Conservation (phyloP, 2,888 invertebrate species). For the Acanthosepion lycidas region DNA sequence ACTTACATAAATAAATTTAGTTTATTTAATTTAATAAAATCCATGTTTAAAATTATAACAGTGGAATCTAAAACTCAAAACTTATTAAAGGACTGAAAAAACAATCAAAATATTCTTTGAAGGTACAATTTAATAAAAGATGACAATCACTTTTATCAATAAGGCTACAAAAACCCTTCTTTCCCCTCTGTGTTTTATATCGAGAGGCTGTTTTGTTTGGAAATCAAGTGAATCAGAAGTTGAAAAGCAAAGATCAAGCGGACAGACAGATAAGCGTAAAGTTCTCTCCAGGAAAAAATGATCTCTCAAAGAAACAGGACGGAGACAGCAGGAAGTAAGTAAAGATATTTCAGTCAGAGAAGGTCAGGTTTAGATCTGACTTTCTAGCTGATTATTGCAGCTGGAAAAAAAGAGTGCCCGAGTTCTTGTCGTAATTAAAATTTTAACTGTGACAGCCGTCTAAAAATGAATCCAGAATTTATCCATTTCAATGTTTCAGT, state of each 20-base stretch:
- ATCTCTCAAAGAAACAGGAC: background rate
- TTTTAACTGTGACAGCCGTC: no score
- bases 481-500: no score
- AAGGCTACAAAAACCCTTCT: background rate
- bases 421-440: background rate
- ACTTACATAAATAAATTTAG: no score
- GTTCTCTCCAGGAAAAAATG: background rate
- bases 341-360: background rate
- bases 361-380: background rate
- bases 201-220: background rate
- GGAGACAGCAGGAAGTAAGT: background rate
- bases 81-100: background rate
- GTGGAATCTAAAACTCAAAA: background rate
- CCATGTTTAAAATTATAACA: background rate
- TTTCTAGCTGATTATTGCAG: background rate
- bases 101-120: background rate
- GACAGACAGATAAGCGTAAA: background rate
- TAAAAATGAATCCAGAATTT: no score
- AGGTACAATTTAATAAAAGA: no score
- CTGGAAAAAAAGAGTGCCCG: background rate
- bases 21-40: background rate
- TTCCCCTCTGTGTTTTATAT: background rate
- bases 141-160: background rate
- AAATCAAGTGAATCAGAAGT: background rate
- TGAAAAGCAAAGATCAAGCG: background rate